Base-by-base conservation (phyloP, 2,797 vertebrate genomes). In the Coilia nasus region DNA sequence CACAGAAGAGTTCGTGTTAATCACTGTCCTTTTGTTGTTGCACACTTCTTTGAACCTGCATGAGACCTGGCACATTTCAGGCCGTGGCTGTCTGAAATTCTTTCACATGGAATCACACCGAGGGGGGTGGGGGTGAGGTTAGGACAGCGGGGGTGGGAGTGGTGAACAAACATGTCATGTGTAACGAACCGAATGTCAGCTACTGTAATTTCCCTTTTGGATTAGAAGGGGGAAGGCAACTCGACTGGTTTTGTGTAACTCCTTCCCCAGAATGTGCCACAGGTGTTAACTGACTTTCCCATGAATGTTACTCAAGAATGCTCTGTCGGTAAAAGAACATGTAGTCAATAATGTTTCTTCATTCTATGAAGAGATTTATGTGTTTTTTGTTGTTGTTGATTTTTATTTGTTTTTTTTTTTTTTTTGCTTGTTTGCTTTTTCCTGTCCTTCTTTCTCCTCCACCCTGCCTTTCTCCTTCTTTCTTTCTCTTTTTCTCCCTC, bases 271-370 rank as follows among this genome's bases (percentile, higher is more conserved):
- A 75, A 75, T 31, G 6, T 31, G 67, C 67, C 28, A 75, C 67
- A 75, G 67, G 67, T 75, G 67, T 31, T 75, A 75, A 75, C 67
- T 35, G 67, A 75, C 67, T 75, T 75, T 75, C 67, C 67, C 67
- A 75, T 75, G 67, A 75, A 75, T 75, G 67, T 75, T 17, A 75
- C 67, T 54, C 50, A 54, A 54, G 50, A 54, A 54, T 54, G 50
- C 50, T 3, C 50, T 54, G 50, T 28, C 67, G 64, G 64, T 35
- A 71, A 23, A 35, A 75, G 28, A 75, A 75, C 67, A 75, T 35
- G 67, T 31, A 14, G 25, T 75, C 31, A 75, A 75, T 28, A 75
- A 75, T 75, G 67, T 75, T 19, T 31, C 67, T 35, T 17, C 28
- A 28, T 3, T 41, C 14, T 41, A 71, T 35, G 12, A 10, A 35